Evolutionary conservation across 2,888 invertebrate species (phyloP), one percentile per base, ranked within the genome.

Genomic region (Coleophora flavipennella): DNA sequence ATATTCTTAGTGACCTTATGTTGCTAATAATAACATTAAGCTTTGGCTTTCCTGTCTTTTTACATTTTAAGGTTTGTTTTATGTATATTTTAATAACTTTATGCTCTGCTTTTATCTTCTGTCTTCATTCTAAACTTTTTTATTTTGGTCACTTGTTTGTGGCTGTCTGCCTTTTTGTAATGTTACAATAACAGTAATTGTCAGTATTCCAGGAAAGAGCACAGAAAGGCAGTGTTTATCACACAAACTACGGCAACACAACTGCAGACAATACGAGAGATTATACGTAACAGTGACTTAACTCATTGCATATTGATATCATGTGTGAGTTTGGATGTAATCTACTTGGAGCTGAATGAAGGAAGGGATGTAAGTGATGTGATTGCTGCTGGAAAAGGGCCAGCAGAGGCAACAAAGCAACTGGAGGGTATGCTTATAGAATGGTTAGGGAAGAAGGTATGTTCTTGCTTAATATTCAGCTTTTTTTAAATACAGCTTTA

Each of bases 361-460:
- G 79, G 72, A 0, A 67, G 58, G 43, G 78, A 81, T 62, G 72
- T 68, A 0, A 70, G 63, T 37, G 79, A 81, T 49, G 53, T 67
- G 4, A 53, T 81, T 3, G 51, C 71, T 0, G 51, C 74, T 0
- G 84, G 80, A 0, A 64, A 55, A 44, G 77, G 67, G 2, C 57
- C 60, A 0, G 42, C 48, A 1, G 77, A 80, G 40, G 78, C 74
- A n/a, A 65, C 59, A 0, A 75, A 70, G 39, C 61, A 67, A 35
- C 49, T 68, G 55, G 87, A 67, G 42, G 67, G 49, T 45, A 71
- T 62, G 70, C 63, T 56, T 40, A 53, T 48, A 43, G 68, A 67
- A 26, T 90, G 89, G 88, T 89, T 91, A 81, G 83, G 81, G 11
- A 87, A 86, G 55, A 74, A 77, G 76, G 89, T 89, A 64, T 44